These are phyloP conservation scores for Agrotis segetum DNA, from an alignment of 2,888 invertebrate species.

Conservation along the genomic window DNA sequence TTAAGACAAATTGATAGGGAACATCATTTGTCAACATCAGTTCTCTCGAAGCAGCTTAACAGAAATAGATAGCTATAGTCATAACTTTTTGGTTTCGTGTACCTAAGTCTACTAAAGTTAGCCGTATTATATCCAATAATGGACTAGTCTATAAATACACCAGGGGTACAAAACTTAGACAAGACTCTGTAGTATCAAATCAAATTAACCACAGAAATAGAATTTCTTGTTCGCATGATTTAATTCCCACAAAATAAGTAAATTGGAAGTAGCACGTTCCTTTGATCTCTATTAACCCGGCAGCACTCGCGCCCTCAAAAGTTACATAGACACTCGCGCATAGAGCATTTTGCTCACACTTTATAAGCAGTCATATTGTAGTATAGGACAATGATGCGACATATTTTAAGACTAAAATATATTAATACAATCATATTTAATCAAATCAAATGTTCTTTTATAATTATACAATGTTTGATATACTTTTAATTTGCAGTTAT, in stretches of 20 bases:
- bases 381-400: too few relatives aligned
- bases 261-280: conserved; percentile 20
- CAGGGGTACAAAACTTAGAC: background rate
- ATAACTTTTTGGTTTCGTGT: conserved; percentile 18
- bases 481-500: too few relatives aligned
- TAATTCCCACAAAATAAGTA: conserved; percentile 44
- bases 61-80: conserved; percentile 25
- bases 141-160: conserved; percentile 18
- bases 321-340: too few relatives aligned
- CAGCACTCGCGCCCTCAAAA: too few relatives aligned
- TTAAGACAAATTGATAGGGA: conserved; percentile 37
- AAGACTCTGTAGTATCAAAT: conserved; percentile 12
- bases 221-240: conserved; percentile 30
- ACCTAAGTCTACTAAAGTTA: conserved; percentile 8
- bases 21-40: conserved; percentile 46
- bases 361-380: too few relatives aligned
- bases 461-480: too few relatives aligned
- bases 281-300: conserved; percentile 54
- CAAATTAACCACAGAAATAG: conserved; percentile 34
- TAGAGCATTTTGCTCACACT: too few relatives aligned
- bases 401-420: too few relatives aligned
- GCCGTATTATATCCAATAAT: conserved; percentile 1
- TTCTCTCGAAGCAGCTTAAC: conserved; percentile 3
- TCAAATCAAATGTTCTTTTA: too few relatives aligned
- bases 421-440: too few relatives aligned